These are phyloP conservation scores for Heterotilapia buettikoferi DNA, from an alignment of 2,113 vertebrate species.

Conservation along the genomic window DNA sequence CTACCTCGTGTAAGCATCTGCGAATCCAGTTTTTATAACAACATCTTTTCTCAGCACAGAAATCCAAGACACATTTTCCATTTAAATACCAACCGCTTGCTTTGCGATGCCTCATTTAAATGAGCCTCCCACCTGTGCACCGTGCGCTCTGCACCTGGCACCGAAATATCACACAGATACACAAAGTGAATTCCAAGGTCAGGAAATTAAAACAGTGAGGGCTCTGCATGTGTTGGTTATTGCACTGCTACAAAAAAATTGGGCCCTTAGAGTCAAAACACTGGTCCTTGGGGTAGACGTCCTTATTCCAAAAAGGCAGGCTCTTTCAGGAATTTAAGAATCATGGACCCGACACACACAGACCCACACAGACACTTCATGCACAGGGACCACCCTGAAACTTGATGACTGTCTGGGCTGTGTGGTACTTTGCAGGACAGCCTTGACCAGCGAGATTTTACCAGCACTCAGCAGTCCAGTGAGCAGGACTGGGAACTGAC, in stretches of 20 bases:
- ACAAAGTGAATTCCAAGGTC: background rate
- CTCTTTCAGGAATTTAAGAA: background rate
- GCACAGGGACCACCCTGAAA: background rate
- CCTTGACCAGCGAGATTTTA: background rate
- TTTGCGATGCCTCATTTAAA: background rate
- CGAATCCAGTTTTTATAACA: background rate
- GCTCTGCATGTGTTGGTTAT: background rate
- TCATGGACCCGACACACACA: background rate
- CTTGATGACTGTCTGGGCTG: background rate
- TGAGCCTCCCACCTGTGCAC: background rate
- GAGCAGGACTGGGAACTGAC: background rate
- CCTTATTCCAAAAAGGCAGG: background rate
- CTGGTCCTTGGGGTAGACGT: background rate
- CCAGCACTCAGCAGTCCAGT: background rate
- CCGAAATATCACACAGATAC: background rate
- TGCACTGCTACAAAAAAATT: background rate
- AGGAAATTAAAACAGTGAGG: background rate
- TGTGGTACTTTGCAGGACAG: background rate
- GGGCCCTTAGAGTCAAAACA: background rate
- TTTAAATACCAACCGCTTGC: background rate
- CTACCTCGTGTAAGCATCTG: background rate
- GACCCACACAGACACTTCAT: background rate
- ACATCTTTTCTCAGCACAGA: background rate
- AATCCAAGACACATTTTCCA: background rate
- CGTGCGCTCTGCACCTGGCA: background rate